These are phyloP conservation scores for Pristionchus entomophagus DNA, from an alignment of 2,888 invertebrate genomes.

Conservation along the genomic window DNA sequence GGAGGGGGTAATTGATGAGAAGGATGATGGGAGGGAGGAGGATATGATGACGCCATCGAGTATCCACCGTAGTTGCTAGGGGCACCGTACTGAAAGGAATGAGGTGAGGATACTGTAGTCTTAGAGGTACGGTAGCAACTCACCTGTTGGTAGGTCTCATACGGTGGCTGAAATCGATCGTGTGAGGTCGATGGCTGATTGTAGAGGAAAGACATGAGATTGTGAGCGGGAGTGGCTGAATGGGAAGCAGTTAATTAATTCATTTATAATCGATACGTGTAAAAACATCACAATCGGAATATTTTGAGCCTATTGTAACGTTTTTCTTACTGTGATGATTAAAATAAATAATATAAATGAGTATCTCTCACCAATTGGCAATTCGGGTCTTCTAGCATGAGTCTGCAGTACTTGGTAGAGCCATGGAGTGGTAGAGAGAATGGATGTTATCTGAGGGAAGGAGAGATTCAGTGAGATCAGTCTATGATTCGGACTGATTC, in stretches of 20 bases:
- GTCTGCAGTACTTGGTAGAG: neutral
- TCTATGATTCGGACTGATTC: no score
- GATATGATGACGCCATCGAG: constrained; percentile 30
- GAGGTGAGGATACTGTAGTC: neutral
- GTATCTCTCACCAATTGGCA: neutral
- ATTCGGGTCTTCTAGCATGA: constrained; percentile 11
- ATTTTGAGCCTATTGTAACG: neutral
- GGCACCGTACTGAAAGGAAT: constrained; percentile 23
- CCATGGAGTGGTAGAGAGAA: neutral
- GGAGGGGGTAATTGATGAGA: neutral
- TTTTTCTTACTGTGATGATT: no score
- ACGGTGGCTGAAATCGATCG: neutral
- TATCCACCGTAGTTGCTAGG: neutral
- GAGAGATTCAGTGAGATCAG: no score
- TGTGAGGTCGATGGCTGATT: neutral
- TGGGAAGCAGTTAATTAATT: neutral
- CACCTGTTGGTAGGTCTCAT: constrained; percentile 36
- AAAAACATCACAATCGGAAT: no score
- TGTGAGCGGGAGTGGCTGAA: neutral
- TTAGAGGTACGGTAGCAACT: neutral
- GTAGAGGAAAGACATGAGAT: neutral
- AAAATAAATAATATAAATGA: no score
- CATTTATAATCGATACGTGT: no score
- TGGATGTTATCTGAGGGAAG: neutral
- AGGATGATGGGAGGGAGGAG: constrained; percentile 9